Evolutionary conservation across 2,888 invertebrate genomes (phyloP).

Genomic region (Athetis lepigone): DNA sequence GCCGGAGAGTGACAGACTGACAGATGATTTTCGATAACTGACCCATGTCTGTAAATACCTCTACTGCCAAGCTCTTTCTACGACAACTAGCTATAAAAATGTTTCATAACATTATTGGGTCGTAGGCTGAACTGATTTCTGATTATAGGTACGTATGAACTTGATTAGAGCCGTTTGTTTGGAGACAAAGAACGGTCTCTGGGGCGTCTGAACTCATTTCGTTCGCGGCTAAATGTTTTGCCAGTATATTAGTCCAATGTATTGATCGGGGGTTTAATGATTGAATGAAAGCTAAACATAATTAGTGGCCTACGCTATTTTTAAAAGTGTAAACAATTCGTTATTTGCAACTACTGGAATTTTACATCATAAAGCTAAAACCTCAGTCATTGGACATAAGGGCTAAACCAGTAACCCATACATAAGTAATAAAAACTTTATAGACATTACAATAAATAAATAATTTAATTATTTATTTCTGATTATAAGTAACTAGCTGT

Average conservation of each 20-base stretch:
- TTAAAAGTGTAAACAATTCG: background rate
- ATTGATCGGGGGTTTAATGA: conserved; percentile 7
- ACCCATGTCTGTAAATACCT: conserved; percentile 36
- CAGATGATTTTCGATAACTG: conserved; percentile 49
- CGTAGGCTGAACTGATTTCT: background rate
- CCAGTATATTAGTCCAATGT: conserved; percentile 19
- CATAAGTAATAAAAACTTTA: too few species aligned
- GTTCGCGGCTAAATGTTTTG: conserved; percentile 4
- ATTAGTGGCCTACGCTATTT: background rate
- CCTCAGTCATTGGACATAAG: background rate
- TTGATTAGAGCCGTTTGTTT: conserved; percentile 31
- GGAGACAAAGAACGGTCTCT: conserved; percentile 28
- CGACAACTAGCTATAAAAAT: conserved; percentile 11
- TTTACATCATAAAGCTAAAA: too few species aligned
- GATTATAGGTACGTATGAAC: background rate
- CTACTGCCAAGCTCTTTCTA: conserved; percentile 24
- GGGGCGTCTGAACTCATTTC: conserved; percentile 24
- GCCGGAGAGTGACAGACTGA: conserved; percentile 45
- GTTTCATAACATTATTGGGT: conserved; percentile 18
- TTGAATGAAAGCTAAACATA: background rate
- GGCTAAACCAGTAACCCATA: too few species aligned
- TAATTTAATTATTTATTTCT: too few species aligned
- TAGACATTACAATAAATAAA: too few species aligned
- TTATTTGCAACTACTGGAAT: too few species aligned
- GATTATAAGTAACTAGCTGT: too few species aligned